phyloP scores from a whole-genome alignment of 2,113 vertebrate species.

The Trochalopteron elliotii region DNA sequence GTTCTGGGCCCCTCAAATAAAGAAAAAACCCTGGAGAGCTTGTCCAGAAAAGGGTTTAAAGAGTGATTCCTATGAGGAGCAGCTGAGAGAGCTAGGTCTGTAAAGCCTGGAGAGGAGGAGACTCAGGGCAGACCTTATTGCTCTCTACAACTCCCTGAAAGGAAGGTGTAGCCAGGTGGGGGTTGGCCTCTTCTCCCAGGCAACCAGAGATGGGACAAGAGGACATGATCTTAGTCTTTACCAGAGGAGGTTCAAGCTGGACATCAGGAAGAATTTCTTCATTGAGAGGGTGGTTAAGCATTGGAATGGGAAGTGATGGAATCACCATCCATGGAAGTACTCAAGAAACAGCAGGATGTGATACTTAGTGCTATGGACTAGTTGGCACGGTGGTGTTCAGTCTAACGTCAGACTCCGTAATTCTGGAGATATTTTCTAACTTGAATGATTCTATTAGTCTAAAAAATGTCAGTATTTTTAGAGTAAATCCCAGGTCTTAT shows the following conservation, averaged over 20 bases:
- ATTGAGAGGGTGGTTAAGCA: not conserved
- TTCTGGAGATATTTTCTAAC: not conserved
- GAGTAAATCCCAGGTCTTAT: not conserved
- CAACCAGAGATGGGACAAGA: not conserved
- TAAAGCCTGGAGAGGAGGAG: not conserved
- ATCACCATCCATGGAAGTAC: not conserved
- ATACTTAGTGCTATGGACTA: not conserved
- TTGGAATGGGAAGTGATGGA: not conserved
- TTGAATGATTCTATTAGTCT: not conserved
- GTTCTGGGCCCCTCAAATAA: not conserved
- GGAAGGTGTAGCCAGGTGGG: not conserved
- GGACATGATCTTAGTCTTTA: not conserved
- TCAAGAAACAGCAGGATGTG: not conserved
- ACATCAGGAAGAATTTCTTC: not conserved
- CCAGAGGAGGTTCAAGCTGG: not conserved
- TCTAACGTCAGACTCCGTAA: rapidly evolving
- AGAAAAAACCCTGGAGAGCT: too few relatives aligned
- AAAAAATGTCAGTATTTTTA: not conserved
- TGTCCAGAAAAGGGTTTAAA: not conserved
- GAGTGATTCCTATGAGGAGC: not conserved
- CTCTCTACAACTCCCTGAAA: not conserved
- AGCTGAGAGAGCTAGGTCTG: not conserved
- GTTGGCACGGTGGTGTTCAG: rapidly evolving
- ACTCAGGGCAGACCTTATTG: not conserved
- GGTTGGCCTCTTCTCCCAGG: not conserved